Evolutionary conservation across 2,797 vertebrate genomes (phyloP).

Genomic region (Spinus olivaceus): DNA sequence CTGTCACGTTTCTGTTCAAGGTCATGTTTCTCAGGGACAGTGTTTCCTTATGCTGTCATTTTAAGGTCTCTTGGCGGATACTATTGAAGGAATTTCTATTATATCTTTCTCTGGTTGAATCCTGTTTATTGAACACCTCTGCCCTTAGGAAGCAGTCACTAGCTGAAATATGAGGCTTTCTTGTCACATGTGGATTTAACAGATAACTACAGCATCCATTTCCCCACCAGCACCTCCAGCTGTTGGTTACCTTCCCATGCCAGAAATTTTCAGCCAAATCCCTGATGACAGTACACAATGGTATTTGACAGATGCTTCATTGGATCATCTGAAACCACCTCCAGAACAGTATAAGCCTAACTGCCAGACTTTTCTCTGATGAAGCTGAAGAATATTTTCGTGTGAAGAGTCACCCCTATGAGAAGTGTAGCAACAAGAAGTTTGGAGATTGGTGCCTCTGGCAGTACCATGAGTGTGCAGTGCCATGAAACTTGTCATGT

Average conservation of each 20-base stretch:
- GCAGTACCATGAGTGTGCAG: rapidly evolving
- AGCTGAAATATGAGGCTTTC: not conserved
- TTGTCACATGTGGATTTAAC: not conserved
- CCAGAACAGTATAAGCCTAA: not conserved
- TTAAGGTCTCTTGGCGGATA: not conserved
- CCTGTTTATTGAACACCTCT: not conserved
- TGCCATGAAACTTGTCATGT: not conserved
- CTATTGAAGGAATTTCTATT: not conserved
- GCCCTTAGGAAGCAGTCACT: not conserved
- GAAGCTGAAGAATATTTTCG: not conserved
- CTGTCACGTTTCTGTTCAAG: not conserved
- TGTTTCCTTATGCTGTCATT: not conserved
- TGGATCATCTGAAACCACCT: not conserved
- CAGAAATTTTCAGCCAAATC: not conserved
- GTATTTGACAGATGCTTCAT: not conserved
- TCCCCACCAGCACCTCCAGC: not conserved
- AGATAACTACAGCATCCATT: not conserved
- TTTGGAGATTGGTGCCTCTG: not conserved
- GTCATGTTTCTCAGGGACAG: not conserved
- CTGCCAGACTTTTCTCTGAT: not conserved
- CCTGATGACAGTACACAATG: not conserved
- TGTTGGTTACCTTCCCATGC: not conserved
- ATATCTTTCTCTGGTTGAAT: not conserved
- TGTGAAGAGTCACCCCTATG: not conserved
- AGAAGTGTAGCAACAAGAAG: not conserved